phyloP scores from a whole-genome alignment of 2,797 vertebrate genomes.

The Sebastes iracundus region DNA sequence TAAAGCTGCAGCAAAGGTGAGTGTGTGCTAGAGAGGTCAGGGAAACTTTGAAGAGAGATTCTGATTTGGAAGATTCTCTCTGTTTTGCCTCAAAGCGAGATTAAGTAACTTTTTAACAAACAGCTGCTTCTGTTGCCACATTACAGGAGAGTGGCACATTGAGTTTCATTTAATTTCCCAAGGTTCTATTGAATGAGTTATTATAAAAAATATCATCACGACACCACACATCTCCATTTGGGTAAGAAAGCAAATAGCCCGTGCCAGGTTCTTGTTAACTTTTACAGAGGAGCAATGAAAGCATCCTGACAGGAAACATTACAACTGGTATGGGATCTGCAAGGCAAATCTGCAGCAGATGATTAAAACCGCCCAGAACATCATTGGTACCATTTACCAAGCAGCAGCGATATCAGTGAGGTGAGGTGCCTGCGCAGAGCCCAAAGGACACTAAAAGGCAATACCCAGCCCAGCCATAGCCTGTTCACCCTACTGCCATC shows the following conservation, averaged over 20 bases:
- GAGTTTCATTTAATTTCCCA: neutral
- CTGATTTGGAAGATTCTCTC: neutral
- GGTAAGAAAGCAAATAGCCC: neutral
- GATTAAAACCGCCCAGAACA: neutral
- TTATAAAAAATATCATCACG: neutral
- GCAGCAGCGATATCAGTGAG: neutral
- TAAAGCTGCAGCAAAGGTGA: neutral
- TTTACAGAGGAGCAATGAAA: neutral
- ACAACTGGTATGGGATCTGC: neutral
- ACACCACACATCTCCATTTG: neutral
- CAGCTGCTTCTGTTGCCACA: neutral
- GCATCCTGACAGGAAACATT: neutral
- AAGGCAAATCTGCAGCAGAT: neutral
- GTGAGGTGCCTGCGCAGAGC: neutral
- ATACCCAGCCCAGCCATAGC: neutral
- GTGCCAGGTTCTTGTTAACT: neutral
- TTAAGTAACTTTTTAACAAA: neutral
- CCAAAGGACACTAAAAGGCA: neutral
- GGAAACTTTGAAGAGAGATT: neutral
- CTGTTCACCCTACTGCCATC: neutral
- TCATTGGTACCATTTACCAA: neutral
- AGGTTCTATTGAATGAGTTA: neutral
- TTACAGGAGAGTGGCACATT: neutral
- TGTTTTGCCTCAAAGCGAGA: neutral
- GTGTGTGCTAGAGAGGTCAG: neutral